These are phyloP conservation scores for Rousettus leschenaultii DNA, from an alignment of 2,113 vertebrate genomes.

Conservation along the genomic window DNA sequence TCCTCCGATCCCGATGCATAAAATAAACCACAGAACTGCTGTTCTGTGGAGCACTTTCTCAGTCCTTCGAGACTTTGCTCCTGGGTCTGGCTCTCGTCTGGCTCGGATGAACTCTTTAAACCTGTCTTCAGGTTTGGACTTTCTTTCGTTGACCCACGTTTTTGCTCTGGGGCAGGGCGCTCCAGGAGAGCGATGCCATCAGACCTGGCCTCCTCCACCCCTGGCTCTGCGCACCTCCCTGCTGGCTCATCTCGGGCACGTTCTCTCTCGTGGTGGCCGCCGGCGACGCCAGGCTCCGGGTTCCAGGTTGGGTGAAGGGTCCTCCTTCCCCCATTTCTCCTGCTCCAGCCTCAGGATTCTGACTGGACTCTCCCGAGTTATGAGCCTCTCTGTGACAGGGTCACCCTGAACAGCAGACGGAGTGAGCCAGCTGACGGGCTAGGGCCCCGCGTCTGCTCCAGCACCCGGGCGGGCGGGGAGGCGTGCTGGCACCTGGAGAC, in stretches of 20 bases:
- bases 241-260: fast-evolving
- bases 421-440: background rate
- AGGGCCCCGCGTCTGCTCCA: background rate
- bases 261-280: background rate
- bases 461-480: background rate
- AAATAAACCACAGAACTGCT: background rate
- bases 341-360: background rate
- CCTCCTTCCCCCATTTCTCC: fast-evolving
- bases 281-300: background rate
- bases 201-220: background rate
- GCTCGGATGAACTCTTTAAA: background rate
- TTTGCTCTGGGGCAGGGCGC: background rate
- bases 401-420: background rate
- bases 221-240: background rate
- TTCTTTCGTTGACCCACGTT: background rate
- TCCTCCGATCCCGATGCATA: background rate
- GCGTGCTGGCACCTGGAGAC: background rate
- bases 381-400: background rate
- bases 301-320: background rate
- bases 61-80: background rate
- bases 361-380: background rate
- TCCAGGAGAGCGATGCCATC: background rate
- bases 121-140: background rate
- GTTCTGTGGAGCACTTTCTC: background rate
- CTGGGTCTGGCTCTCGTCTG: background rate